Base-by-base conservation (phyloP, 2,113 vertebrate genomes). In the Pedionomus torquatus region DNA sequence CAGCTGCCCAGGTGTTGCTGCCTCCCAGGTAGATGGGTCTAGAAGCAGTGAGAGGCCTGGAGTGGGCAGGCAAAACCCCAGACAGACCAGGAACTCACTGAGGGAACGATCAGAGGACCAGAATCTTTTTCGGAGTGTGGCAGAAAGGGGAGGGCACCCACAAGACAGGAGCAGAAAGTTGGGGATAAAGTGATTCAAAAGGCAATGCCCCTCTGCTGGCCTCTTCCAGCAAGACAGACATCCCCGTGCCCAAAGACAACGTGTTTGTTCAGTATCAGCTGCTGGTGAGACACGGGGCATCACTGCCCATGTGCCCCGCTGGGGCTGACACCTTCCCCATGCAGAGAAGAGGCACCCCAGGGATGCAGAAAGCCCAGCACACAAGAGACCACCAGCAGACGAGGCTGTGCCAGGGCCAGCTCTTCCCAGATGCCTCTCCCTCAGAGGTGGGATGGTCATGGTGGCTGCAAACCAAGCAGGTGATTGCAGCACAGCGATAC, bases 401-500 rank as follows among this genome's bases (percentile, higher is more conserved):
- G 0, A 39, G 52, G 77, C 75, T 49, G 46, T 1, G 3, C 71
- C 1, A 0, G 39, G 66, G 30, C 58, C 0, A 14, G 33, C 60
- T 75, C 55, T 5, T 18, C 64, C 68, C 80, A 49, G 25, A 54
- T 16, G 30, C 23, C 31, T 25, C 48, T 94, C 91, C 17, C 1
- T 2, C 4, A 1, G 25, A 26, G 52, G 69, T 4, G 1, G 10
- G 82, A 35, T 28, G 0, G 0, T 8, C 15, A 0, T 8, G 1
- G 72, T 0, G 9, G 80, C 76, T 57, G 52, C 79, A 43, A 52
- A 69, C 4, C 6, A 1, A 65, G 83, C 12, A 0, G 46, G 66
- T 1, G 33, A 75, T 2, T 63, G 94, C 96, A 90, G 87, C 84
- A 63, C 9, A 4, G 84, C 60, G 2, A 8, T 13, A 5, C 6